A percentile compares a stretch with the other conserved stretches of the same genome.
phyloP scores from a whole-genome alignment of 1,140 invertebrate species.

The Homarus americanus region DNA sequence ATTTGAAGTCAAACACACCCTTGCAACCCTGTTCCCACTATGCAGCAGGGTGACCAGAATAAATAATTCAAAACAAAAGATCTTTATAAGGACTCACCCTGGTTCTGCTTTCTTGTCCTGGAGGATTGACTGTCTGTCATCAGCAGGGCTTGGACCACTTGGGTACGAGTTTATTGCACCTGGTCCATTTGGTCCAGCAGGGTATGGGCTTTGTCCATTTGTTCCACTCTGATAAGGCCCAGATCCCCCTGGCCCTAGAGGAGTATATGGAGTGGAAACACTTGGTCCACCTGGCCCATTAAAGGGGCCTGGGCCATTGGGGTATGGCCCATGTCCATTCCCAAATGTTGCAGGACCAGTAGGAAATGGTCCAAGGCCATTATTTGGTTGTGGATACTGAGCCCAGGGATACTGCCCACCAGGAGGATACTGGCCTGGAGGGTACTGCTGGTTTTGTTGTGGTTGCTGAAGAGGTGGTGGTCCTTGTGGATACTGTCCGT shows the following conservation, averaged over 20 bases:
- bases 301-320: slow-evolving; percentile 39
- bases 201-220: slow-evolving; percentile 23
- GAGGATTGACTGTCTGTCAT: slow-evolving; percentile 42
- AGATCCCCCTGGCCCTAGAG: slow-evolving; percentile 28
- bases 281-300: slow-evolving; percentile 51
- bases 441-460: slow-evolving; percentile 56
- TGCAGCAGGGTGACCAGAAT: too few relatives aligned
- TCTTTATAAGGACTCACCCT: slow-evolving; percentile 45
- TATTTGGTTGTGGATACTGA: slow-evolving; percentile 57
- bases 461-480: slow-evolving; percentile 50
- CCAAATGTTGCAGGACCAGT: slow-evolving; percentile 33
- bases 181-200: slow-evolving; percentile 40
- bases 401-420: slow-evolving; percentile 65
- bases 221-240: slow-evolving; percentile 36
- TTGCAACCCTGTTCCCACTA: too few relatives aligned
- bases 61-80: background rate
- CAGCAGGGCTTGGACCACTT: slow-evolving; percentile 20
- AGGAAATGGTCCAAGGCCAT: slow-evolving; percentile 44
- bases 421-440: slow-evolving; percentile 40
- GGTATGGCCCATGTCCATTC: slow-evolving; percentile 46
- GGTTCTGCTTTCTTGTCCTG: slow-evolving; percentile 62
- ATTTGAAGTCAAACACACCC: too few relatives aligned
- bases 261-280: slow-evolving; percentile 24
- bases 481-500: slow-evolving; percentile 52
- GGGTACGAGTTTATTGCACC: background rate